A percentile compares a stretch with the other conserved stretches of the same genome.
Conservation (phyloP, 2,888 invertebrate species). For the Drosophila eohydei region DNA sequence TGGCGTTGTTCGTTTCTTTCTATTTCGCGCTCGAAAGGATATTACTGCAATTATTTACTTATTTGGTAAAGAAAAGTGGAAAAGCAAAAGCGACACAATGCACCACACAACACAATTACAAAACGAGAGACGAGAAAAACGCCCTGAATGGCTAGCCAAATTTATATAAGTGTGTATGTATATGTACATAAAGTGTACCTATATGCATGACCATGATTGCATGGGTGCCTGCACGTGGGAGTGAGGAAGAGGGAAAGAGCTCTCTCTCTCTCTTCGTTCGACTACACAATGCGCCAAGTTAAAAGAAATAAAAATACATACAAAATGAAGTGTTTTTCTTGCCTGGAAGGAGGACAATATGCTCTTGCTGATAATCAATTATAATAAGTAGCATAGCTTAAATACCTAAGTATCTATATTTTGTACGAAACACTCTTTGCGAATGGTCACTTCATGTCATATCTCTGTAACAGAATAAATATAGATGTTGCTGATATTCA, state of each 20-base stretch:
- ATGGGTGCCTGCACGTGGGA: slow-evolving; percentile 4
- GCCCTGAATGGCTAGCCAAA: slow-evolving; percentile 53
- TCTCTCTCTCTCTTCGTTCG: slow-evolving; percentile 21
- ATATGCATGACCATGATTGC: slow-evolving; percentile 29
- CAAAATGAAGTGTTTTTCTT: slow-evolving; percentile 42
- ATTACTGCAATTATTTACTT: slow-evolving; percentile 80
- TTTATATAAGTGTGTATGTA: slow-evolving; percentile 42
- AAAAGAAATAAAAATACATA: slow-evolving; percentile 29
- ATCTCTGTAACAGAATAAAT: neutral
- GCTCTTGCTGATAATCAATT: slow-evolving; percentile 35
- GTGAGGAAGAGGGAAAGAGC: neutral
- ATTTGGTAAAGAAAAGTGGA: slow-evolving; percentile 74
- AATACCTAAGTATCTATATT: slow-evolving; percentile 10
- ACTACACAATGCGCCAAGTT: slow-evolving; percentile 46
- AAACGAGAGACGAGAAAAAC: slow-evolving; percentile 41
- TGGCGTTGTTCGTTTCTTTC: slow-evolving; percentile 69
- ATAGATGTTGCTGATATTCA: neutral
- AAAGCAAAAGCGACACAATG: slow-evolving; percentile 63
- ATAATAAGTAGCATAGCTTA: slow-evolving; percentile 23
- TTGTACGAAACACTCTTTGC: neutral
- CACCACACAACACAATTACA: slow-evolving; percentile 57
- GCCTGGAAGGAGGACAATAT: slow-evolving; percentile 23
- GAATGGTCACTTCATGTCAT: neutral
- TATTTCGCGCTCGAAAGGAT: slow-evolving; percentile 75
- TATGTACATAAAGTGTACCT: slow-evolving; percentile 33